These are phyloP conservation scores for Forbesichthys agassizii DNA, from an alignment of 2,113 vertebrate genomes.

Conservation along the genomic window DNA sequence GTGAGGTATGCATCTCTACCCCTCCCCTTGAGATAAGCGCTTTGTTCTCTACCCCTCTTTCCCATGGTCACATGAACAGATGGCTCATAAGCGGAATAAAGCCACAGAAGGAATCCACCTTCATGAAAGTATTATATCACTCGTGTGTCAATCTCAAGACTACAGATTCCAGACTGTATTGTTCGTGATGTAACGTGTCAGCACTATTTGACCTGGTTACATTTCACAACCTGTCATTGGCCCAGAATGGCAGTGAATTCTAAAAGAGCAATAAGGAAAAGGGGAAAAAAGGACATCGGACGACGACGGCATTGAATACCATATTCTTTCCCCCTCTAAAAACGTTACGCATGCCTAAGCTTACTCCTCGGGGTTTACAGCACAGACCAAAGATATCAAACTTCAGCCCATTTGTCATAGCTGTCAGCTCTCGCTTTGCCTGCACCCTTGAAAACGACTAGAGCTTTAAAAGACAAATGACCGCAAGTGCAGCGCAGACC, in stretches of 20 bases:
- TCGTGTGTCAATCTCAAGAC: no score
- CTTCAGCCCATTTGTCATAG: background rate
- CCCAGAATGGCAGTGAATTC: background rate
- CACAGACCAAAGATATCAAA: constrained; percentile 1
- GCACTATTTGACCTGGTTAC: background rate
- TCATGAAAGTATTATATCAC: background rate
- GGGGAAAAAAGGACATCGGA: background rate
- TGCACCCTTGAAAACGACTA: background rate
- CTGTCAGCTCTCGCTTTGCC: constrained; percentile 2
- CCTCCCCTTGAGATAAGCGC: no score
- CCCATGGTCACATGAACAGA: background rate
- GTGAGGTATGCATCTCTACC: no score
- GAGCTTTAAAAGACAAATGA: constrained; percentile 3
- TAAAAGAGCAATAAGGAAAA: background rate
- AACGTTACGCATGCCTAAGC: no score
- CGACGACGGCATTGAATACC: background rate
- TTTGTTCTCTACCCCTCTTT: background rate
- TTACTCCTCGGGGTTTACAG: background rate
- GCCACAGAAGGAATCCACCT: no score
- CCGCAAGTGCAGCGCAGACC: background rate
- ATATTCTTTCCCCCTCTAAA: background rate
- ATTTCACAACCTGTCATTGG: background rate
- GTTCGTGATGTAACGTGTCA: background rate
- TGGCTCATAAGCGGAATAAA: no score
- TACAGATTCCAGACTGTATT: no score